Evolutionary conservation across 2,797 vertebrate genomes (phyloP).

Genomic region (Gymnocypris eckloni): DNA sequence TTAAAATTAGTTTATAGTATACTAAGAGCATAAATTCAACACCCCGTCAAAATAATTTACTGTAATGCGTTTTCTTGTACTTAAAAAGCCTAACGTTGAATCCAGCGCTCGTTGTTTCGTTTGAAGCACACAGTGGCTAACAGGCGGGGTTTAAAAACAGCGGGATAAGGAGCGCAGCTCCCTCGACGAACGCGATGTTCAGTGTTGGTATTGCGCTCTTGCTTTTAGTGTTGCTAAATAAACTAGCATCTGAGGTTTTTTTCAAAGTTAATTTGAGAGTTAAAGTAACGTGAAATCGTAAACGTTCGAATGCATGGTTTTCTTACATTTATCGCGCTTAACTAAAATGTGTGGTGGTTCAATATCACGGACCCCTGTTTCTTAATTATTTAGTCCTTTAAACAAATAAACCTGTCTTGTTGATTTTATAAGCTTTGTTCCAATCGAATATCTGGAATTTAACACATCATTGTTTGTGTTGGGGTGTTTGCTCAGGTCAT

Average conservation of each 20-base stretch:
- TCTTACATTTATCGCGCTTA: not conserved
- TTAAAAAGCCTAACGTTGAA: not conserved
- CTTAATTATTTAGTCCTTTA: not conserved
- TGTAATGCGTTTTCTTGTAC: not conserved
- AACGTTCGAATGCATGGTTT: not conserved
- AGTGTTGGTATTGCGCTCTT: not conserved
- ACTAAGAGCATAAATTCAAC: not conserved
- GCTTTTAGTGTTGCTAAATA: not conserved
- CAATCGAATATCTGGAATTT: slow-evolving; percentile 1
- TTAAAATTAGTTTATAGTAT: not conserved
- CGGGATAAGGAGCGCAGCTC: slow-evolving; percentile 2
- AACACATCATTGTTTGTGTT: not conserved
- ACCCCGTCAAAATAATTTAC: too few species aligned
- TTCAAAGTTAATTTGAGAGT: not conserved
- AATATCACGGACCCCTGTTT: not conserved
- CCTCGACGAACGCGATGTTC: not conserved
- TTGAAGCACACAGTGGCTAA: not conserved
- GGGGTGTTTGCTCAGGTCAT: not conserved
- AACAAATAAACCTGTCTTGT: not conserved
- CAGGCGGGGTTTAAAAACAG: slow-evolving; percentile 44
- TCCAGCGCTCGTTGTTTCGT: not conserved
- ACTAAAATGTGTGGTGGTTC: not conserved
- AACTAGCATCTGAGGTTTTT: not conserved
- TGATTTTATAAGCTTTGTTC: not conserved
- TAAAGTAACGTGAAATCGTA: not conserved